These are phyloP conservation scores for Microcebus tavaratra DNA, from an alignment of 2,113 vertebrate genomes.

Conservation along the genomic window DNA sequence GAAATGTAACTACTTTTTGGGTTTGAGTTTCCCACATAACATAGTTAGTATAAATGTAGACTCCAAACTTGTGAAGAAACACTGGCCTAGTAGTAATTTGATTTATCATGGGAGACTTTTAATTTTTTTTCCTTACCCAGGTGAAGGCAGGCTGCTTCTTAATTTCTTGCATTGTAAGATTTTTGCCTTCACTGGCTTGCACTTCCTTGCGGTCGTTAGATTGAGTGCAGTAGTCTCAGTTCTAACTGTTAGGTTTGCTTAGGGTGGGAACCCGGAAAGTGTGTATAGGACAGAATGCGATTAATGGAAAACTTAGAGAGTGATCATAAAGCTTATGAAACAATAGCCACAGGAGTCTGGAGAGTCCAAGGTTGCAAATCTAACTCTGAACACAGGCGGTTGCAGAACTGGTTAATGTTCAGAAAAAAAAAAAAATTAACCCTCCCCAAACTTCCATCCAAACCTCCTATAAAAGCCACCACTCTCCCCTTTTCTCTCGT, in stretches of 20 bases:
- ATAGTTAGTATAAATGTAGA: not conserved
- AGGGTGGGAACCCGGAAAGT: no score
- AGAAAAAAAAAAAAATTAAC: no score
- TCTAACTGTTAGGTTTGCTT: not conserved
- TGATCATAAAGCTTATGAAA: no score
- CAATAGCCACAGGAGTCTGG: no score
- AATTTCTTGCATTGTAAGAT: not conserved
- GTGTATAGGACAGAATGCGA: no score
- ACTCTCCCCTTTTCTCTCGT: no score
- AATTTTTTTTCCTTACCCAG: not conserved
- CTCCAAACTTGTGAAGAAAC: not conserved
- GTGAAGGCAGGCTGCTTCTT: not conserved
- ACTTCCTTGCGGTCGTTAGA: not conserved
- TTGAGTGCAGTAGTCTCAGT: not conserved
- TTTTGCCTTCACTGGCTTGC: not conserved
- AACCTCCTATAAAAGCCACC: no score
- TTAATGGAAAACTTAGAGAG: no score
- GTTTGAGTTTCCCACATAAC: not conserved
- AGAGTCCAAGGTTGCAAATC: no score
- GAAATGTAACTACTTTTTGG: not conserved
- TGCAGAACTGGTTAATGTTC: no score
- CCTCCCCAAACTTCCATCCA: no score
- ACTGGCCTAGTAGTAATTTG: not conserved
- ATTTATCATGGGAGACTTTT: not conserved
- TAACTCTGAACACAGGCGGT: no score